Conservation (phyloP, 2,888 invertebrate species). For the Caenorhabditis auriculariae region DNA sequence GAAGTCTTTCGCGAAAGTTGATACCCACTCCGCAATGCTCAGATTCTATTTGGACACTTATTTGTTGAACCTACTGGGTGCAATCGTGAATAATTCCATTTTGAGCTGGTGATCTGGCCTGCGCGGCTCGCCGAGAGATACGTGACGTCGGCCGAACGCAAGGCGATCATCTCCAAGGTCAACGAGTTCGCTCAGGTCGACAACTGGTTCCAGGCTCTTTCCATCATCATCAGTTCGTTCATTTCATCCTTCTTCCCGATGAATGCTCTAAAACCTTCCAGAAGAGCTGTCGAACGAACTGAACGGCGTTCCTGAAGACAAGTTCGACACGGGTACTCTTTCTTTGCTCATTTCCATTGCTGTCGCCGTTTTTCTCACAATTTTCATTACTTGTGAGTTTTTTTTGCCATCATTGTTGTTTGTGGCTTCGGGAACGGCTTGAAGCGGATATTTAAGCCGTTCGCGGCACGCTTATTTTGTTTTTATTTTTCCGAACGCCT, state of each 20-base stretch:
- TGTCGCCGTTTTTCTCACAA: conserved; percentile 53
- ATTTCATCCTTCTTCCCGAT: background rate
- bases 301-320: conserved; percentile 54
- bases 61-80: background rate
- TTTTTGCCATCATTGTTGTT: too few relatives aligned
- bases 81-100: background rate
- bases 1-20: too few relatives aligned
- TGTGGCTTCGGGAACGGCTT: too few relatives aligned
- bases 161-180: conserved; percentile 50
- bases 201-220: conserved; percentile 56
- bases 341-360: conserved; percentile 57
- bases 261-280: conserved; percentile 17
- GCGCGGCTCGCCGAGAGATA: conserved; percentile 59
- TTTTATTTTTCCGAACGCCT: too few relatives aligned
- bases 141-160: conserved; percentile 54
- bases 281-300: conserved; percentile 56
- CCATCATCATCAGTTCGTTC: conserved; percentile 47
- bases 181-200: conserved; percentile 57
- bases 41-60: background rate
- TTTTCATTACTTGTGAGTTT: conserved; percentile 58
- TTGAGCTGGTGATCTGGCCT: conserved; percentile 61
- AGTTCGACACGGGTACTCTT: conserved; percentile 55
- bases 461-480: too few relatives aligned
- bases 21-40: too few relatives aligned
- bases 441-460: too few relatives aligned